Base-by-base conservation (phyloP, 2,888 invertebrate genomes). In the Pheosia gnoma region DNA sequence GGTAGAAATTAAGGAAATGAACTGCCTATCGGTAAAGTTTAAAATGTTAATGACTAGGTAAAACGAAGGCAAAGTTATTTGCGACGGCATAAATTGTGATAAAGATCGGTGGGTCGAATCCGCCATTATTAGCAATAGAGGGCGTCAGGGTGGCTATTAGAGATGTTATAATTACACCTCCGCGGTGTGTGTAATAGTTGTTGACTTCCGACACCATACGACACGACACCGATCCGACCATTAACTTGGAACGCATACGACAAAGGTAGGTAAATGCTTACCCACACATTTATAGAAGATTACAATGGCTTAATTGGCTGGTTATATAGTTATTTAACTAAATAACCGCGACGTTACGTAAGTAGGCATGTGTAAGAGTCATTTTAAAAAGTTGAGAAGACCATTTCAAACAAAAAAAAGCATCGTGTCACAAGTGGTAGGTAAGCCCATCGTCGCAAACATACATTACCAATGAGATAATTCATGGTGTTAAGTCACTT, bases 141-240 rank as follows among this genome's bases (percentile, higher is more conserved):
- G 73, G 72, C 71, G 75, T 73, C 75, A 66, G 79, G 80, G 80
- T 77, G 81, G 70, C 81, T 79, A 83, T 84, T 84, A 82, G 74
- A 81, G 74, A 81, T 76, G 79, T 85, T 84, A 79, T 82, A 85
- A 86, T 85, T 85, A 83, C 80, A 83, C 82, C 84, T 80, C 75
- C 63, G 68, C 66, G 72, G 72, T 67, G 70, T 74, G 75, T 77
- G 79, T 75, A 77, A 74, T 68, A 65, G 61, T 49, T 13, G 5
- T 5, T 57, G 11, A 8, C 43, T 36, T 59, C 45, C 74, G 70
- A 62, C 6, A 0, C 10, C 5, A 0, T 4, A 61, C 72, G 72
- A 68, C 39, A 62, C 74, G 75, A 58, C 11, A 41, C 8, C 74
- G 68, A 67, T 11, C 61, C 65, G 58, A 37, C 51, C 51, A 6